These are phyloP conservation scores for Zelleria hepariella DNA, from an alignment of 2,888 invertebrate genomes.

Conservation along the genomic window DNA sequence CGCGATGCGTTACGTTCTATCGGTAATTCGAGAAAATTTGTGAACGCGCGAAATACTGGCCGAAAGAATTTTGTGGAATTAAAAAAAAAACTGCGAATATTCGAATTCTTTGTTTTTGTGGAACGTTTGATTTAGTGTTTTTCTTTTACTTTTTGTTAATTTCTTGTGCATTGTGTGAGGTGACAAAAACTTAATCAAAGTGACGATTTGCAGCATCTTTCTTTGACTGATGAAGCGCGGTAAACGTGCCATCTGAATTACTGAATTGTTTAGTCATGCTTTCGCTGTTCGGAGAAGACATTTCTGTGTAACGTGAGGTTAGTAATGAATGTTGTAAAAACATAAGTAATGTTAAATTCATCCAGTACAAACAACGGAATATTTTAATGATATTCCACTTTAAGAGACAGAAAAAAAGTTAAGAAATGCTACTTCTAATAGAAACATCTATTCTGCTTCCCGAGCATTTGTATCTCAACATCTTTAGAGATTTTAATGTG, in stretches of 20 bases:
- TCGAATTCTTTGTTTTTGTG: background rate
- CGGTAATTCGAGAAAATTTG: background rate
- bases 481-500: too few species aligned
- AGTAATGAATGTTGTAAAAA: background rate
- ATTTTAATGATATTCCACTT: background rate
- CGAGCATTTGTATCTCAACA: too few species aligned
- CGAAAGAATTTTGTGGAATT: background rate
- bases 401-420: too few species aligned
- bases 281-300: constrained; percentile 29
- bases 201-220: constrained; percentile 12
- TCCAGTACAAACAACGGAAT: background rate
- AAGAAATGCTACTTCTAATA: too few species aligned
- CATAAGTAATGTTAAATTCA: too few species aligned
- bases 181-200: background rate
- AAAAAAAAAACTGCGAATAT: background rate
- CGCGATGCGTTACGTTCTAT: background rate
- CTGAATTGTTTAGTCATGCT: constrained; percentile 41
- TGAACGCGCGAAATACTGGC: background rate
- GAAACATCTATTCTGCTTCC: too few species aligned
- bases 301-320: constrained; percentile 6
- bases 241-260: constrained; percentile 30
- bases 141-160: background rate
- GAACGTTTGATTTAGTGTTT: constrained; percentile 1
- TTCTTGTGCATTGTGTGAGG: background rate
- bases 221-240: constrained; percentile 37